A percentile compares a stretch with the other conserved stretches of the same genome.
Evolutionary conservation across 1,140 invertebrate genomes (phyloP).

Genomic region (Caenorhabditis latens): DNA sequence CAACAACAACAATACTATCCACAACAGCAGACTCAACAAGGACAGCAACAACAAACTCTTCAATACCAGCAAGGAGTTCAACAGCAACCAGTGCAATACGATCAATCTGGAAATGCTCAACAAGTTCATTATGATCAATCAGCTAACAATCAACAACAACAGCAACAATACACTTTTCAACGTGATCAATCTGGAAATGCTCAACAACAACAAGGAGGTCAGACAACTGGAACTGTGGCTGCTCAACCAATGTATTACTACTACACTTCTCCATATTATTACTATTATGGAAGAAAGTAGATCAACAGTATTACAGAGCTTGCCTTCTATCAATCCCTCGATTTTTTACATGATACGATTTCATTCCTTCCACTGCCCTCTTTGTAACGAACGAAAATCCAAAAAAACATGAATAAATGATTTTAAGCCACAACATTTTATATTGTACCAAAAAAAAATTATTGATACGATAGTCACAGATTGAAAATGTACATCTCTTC

Average conservation of each 20-base stretch:
- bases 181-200: slow-evolving; percentile 14
- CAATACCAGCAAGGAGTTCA: slow-evolving; percentile 42
- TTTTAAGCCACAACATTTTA: neutral
- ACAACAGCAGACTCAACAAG: slow-evolving; percentile 13
- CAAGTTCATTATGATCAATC: slow-evolving; percentile 15
- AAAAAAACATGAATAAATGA: slow-evolving; percentile 36
- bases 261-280: slow-evolving; percentile 57
- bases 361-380: slow-evolving; percentile 41
- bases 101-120: slow-evolving; percentile 42
- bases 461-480: too few relatives aligned
- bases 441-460: neutral
- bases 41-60: slow-evolving; percentile 43
- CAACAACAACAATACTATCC: slow-evolving; percentile 22
- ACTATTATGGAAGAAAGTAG: slow-evolving; percentile 59
- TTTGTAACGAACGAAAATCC: slow-evolving; percentile 24
- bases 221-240: neutral
- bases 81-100: slow-evolving; percentile 33
- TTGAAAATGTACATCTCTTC: too few relatives aligned
- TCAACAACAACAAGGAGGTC: neutral
- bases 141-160: neutral
- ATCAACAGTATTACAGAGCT: slow-evolving; percentile 11
- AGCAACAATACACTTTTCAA: slow-evolving; percentile 7
- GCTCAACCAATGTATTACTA: slow-evolving; percentile 44
- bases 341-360: slow-evolving; percentile 9
- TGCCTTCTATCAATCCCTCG: neutral